Evolutionary conservation across 2,113 vertebrate genomes (phyloP).

Genomic region (Tenrec ecaudatus): DNA sequence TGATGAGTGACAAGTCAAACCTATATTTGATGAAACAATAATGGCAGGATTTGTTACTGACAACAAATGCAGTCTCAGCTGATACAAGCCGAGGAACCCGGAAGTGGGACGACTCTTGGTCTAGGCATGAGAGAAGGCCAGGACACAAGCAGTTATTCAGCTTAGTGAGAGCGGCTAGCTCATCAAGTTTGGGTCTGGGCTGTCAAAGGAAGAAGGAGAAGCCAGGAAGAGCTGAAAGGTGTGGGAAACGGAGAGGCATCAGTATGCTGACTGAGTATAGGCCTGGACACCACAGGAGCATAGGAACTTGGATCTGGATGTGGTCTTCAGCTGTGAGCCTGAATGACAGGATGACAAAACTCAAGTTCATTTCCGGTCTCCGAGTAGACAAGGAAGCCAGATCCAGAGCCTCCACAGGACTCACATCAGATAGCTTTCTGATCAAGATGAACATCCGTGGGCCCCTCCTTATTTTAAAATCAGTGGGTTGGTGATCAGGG

Average conservation of each 20-base stretch:
- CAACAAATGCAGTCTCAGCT: neutral
- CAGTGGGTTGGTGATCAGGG: neutral
- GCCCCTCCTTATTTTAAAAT: neutral
- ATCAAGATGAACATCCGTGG: neutral
- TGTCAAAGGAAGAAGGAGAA: neutral
- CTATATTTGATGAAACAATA: neutral
- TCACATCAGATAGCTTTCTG: neutral
- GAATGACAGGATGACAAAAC: neutral
- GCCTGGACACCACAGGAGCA: accelerated
- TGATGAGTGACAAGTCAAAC: neutral
- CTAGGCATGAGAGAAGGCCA: neutral
- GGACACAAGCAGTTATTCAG: neutral
- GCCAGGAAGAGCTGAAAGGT: neutral
- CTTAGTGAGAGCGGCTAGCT: too few relatives aligned
- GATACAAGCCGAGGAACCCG: neutral
- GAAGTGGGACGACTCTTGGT: neutral
- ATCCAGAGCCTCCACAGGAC: too few relatives aligned
- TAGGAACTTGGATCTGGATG: neutral
- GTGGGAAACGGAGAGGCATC: too few relatives aligned
- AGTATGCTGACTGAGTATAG: neutral
- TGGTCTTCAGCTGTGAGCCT: neutral
- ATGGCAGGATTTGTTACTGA: neutral
- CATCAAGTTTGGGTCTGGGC: neutral
- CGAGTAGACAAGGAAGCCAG: neutral
- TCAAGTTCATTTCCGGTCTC: too few relatives aligned